phyloP scores from a whole-genome alignment of 2,888 invertebrate genomes.

The Caenorhabditis doughertyi region DNA sequence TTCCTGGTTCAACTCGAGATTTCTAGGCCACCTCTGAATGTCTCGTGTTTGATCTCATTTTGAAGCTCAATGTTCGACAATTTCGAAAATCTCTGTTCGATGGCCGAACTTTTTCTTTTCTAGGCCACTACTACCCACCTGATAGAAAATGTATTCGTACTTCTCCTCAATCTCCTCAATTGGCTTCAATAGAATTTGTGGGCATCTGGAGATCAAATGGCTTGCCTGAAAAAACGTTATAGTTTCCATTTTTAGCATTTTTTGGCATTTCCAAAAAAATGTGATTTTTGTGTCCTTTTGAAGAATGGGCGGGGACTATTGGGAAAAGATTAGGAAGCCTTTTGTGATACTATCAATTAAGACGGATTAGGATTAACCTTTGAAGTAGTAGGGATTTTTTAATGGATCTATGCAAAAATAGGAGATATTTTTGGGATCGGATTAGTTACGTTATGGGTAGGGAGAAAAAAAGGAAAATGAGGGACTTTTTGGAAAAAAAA shows the following conservation, averaged over 20 bases:
- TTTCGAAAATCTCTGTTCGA: too few species aligned
- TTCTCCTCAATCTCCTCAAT: slow-evolving; percentile 79
- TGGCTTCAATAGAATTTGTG: slow-evolving; percentile 75
- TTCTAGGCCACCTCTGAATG: too few species aligned
- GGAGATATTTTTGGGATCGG: neutral
- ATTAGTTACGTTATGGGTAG: too few species aligned
- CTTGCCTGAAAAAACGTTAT: slow-evolving; percentile 64
- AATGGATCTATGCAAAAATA: too few species aligned
- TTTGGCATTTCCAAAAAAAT: neutral
- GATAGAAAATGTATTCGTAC: slow-evolving; percentile 80
- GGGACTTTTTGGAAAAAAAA: too few species aligned
- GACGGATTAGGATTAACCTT: slow-evolving; percentile 30
- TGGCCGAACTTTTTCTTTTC: slow-evolving; percentile 5
- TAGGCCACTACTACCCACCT: slow-evolving; percentile 56
- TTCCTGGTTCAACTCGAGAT: too few species aligned
- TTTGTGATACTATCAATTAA: too few species aligned
- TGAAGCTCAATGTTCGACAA: neutral
- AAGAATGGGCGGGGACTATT: neutral
- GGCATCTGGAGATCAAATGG: slow-evolving; percentile 64
- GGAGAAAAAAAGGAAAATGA: neutral
- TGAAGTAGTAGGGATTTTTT: too few species aligned
- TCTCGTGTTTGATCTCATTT: too few species aligned
- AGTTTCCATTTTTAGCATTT: too few species aligned
- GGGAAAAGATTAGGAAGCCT: slow-evolving; percentile 10
- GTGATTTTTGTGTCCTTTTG: neutral